Evolutionary conservation across 2,888 invertebrate genomes (phyloP), one percentile per base, ranked within the genome.

Genomic region (Hydraecia micacea): DNA sequence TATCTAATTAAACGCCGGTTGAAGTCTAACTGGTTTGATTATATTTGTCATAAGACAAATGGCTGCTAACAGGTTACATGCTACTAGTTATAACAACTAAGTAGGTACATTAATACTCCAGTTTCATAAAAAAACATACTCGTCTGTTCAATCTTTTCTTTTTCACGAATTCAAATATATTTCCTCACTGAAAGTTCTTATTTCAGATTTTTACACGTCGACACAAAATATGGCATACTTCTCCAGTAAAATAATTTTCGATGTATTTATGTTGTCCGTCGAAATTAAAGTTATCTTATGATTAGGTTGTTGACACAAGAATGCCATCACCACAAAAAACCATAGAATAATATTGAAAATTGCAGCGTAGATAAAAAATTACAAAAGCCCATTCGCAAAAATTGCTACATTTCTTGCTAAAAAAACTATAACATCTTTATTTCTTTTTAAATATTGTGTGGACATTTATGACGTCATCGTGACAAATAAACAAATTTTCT

Each of bases 341-440:
- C 55, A 39, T 79, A 79, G 73, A 81, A 79, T 79, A 81, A 79
- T 79, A 36, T 73, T 73, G 39, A 73, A 65, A 46, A 80, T 65
- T 28, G 21, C 25, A 73, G 25, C 25, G 46, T 11, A 52, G 0
- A 18, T 6, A 28, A 7, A 7, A 49, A 6, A 28, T 32, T 8
- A 7, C 9, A 7, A 52, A 42, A 52, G 6, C 0, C 9, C 18
- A 73, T 55, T 55, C 8, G 25, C 6, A 18, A 0, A 77, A 46
- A 39, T 13, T 13, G 0, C 9, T 32, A 0, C 1, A 58, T 15
- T 36, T 21, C 0, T 21, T 13, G 28, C 8, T 32, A 36, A 18
- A 25, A 36, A 70, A 55, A 52, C 2, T 72, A 5, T 25, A 11
- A 0, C 15, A 36, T 28, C 6, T 25, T 68, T 62, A 9, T 18